Conservation (phyloP, 2,113 vertebrate genomes). For the Sorex araneus region DNA sequence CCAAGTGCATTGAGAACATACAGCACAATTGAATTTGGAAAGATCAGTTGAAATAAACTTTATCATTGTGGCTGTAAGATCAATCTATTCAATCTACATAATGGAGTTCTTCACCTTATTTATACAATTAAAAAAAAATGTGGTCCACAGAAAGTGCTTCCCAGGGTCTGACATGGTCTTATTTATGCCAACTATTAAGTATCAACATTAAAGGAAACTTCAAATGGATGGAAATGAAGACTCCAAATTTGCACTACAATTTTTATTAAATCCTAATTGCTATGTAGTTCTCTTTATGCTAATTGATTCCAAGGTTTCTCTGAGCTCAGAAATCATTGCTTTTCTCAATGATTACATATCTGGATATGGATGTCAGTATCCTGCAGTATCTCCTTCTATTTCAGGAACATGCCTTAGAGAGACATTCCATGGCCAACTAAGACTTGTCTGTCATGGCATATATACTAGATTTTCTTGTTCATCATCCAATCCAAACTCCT, state of each 20-base stretch:
- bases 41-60: constrained; percentile 67
- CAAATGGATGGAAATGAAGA: constrained; percentile 10
- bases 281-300: constrained; percentile 43
- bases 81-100: constrained; percentile 19
- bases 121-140: constrained; percentile 22
- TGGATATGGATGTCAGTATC: neutral
- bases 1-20: constrained; percentile 70
- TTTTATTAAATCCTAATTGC: constrained; percentile 38
- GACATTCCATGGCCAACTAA: neutral
- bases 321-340: constrained; percentile 14
- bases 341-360: constrained; percentile 3
- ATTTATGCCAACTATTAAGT: neutral
- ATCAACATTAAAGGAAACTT: constrained; percentile 36
- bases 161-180: neutral
- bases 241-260: neutral
- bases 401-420: neutral
- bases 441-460: neutral
- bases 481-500: neutral
- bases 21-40: constrained; percentile 67
- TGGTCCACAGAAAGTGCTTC: neutral
- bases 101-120: constrained; percentile 15
- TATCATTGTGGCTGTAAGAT: constrained; percentile 42
- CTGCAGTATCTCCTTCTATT: constrained; percentile 1
- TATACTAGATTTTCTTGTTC: neutral
- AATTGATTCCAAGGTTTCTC: neutral